Conservation (phyloP, 2,797 vertebrate genomes). For the Chanos chanos region DNA sequence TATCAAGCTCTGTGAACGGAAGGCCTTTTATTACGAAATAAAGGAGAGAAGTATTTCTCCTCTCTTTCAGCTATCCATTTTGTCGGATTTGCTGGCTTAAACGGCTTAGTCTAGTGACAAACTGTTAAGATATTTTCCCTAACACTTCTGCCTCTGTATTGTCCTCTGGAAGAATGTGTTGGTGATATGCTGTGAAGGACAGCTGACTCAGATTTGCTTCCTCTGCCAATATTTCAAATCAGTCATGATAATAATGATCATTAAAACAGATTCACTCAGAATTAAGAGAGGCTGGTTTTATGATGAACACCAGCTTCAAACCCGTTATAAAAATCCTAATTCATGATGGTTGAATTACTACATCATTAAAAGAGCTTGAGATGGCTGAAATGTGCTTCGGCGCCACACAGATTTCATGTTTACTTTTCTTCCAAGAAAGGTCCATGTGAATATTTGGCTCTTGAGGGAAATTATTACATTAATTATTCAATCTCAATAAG, state of each 20-base stretch:
- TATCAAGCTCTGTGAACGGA: constrained; percentile 39
- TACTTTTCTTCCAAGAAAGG: background rate
- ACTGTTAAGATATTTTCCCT: background rate
- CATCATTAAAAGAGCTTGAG: too few species aligned
- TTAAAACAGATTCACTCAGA: too few species aligned
- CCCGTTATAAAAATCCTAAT: too few species aligned
- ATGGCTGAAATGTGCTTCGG: background rate
- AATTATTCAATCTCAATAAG: constrained; percentile 43
- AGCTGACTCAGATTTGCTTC: too few species aligned
- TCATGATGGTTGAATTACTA: too few species aligned
- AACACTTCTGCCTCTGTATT: too few species aligned
- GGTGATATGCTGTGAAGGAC: too few species aligned
- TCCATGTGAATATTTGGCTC: constrained; percentile 10
- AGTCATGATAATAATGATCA: too few species aligned
- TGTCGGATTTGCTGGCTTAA: constrained; percentile 1
- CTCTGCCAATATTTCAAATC: too few species aligned
- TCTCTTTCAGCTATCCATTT: constrained; percentile 25
- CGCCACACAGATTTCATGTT: background rate
- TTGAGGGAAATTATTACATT: constrained; percentile 32
- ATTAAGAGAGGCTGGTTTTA: too few species aligned
- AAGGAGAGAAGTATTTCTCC: constrained; percentile 38
- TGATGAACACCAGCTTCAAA: too few species aligned
- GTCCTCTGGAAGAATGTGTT: too few species aligned
- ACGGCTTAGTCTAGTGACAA: constrained; percentile 1
- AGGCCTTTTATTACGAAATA: constrained; percentile 49